Conservation (phyloP, 2,888 invertebrate species). For the Ypsolopha sequella region DNA sequence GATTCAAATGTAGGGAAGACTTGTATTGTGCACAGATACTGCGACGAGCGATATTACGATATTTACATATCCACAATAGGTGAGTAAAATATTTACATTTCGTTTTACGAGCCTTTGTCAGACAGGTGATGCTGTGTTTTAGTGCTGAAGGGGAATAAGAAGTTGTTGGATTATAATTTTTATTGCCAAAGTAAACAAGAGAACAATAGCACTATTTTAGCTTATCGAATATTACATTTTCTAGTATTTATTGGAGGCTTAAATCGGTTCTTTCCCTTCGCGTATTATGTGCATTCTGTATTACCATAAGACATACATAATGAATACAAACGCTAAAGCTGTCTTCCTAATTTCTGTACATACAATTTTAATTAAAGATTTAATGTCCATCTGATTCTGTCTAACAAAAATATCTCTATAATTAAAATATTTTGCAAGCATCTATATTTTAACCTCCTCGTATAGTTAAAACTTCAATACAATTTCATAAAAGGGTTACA, state of each 20-base stretch:
- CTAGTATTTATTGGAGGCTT: not conserved
- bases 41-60: slow-evolving; percentile 91
- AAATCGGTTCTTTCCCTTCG: too few species aligned
- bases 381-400: too few species aligned
- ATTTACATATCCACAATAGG: slow-evolving; percentile 93
- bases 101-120: slow-evolving; percentile 50
- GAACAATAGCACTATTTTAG: slow-evolving; percentile 28
- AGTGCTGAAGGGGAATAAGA: slow-evolving; percentile 23
- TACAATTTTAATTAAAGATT: too few species aligned
- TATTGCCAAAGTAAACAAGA: slow-evolving; percentile 25
- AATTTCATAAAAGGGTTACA: too few species aligned
- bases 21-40: slow-evolving; percentile 90
- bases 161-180: slow-evolving; percentile 28
- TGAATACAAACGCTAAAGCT: too few species aligned
- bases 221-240: not conserved
- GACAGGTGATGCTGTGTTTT: slow-evolving; percentile 40
- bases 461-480: too few species aligned
- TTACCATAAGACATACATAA: too few species aligned
- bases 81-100: slow-evolving; percentile 66
- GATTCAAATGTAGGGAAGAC: slow-evolving; percentile 94
- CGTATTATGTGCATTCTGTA: too few species aligned
- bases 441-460: too few species aligned
- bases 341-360: too few species aligned
- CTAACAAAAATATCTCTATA: too few species aligned
- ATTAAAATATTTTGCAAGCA: too few species aligned